Percentiles rank a stretch among this genome's conserved stretches.
phyloP scores from a whole-genome alignment of 2,113 vertebrate genomes.

The Gnathonemus echidnorhynchus region DNA sequence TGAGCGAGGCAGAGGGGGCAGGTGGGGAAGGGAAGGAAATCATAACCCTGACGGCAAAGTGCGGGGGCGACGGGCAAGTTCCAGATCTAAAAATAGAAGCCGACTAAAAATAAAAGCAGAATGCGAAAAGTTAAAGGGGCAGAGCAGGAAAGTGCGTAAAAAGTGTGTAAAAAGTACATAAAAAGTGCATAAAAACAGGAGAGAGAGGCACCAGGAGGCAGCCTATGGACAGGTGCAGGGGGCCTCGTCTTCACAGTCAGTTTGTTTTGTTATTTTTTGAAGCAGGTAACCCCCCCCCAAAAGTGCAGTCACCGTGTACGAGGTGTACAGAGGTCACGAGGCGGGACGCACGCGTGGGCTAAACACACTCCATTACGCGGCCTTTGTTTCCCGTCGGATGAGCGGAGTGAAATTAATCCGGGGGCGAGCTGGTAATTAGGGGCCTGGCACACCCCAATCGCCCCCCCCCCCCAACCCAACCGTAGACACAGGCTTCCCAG shows the following conservation, averaged over 20 bases:
- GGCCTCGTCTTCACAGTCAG: not conserved
- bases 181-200: not conserved
- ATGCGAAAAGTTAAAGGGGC: not conserved
- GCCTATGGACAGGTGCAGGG: not conserved
- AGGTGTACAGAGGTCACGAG: not conserved
- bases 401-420: slow-evolving; percentile 36
- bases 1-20: not conserved
- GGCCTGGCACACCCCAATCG: not conserved
- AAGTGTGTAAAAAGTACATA: not conserved
- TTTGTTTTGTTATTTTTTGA: not conserved
- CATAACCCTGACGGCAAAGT: not conserved
- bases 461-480: not conserved
- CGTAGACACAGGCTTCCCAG: slow-evolving; percentile 32
- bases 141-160: not conserved
- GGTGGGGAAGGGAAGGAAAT: not conserved
- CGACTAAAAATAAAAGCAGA: not conserved
- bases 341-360: not conserved
- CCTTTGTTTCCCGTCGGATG: slow-evolving; percentile 18
- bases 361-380: not conserved
- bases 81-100: not conserved
- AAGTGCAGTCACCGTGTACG: not conserved
- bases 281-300: not conserved
- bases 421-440: slow-evolving; percentile 38
- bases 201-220: not conserved
- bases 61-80: not conserved